Base-by-base conservation (phyloP, 2,113 vertebrate genomes). In the Apteryx owenii region DNA sequence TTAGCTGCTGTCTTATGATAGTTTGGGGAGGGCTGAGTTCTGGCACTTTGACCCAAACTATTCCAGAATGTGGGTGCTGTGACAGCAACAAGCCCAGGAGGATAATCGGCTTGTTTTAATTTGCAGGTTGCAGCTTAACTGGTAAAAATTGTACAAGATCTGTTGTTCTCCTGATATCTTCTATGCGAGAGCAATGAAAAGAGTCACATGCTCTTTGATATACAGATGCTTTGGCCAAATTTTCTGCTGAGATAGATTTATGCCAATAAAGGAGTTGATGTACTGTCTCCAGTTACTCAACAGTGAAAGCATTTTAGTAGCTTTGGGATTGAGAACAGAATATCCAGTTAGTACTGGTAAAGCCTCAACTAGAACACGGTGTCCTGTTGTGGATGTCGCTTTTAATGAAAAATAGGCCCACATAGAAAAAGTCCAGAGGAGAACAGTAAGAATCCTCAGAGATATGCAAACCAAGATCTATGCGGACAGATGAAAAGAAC, bases 111-210 rank as follows among this genome's bases (percentile, higher is more conserved):
- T 66, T 22, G 46, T 12, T 87, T 75, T 46, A 60, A 68, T 81
- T 84, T 56, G 51, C 73, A 87, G 61, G 68, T 87, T 38, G 50
- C 81, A 91, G 81, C 50, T 68, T 28, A 84, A 61, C 10, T 17
- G n/a, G 46, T 91, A 87, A 91, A 94, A 92, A 81, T 22, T 92
- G 91, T 1, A 84, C 68, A 71, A 78, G 83, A 78, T 66, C 81
- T 87, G 87, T 64, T 87, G 51, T 96, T 92, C 87, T 62, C 42
- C 46, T 51, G 87, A 92, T 42, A 89, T 85, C 71, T 89, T 78
- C 61, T 81, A 64, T 42, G 36, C 94, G 85, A 56, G 78, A 48
- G 48, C 70, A 76, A 78, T 0, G 9, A 82, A 70, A 81, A 85
- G 58, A 78, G 51, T 79, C 78, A 20, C 28, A 42, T 7, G 0